Conservation (phyloP, 2,797 vertebrate species). For the Ataeniobius toweri region DNA sequence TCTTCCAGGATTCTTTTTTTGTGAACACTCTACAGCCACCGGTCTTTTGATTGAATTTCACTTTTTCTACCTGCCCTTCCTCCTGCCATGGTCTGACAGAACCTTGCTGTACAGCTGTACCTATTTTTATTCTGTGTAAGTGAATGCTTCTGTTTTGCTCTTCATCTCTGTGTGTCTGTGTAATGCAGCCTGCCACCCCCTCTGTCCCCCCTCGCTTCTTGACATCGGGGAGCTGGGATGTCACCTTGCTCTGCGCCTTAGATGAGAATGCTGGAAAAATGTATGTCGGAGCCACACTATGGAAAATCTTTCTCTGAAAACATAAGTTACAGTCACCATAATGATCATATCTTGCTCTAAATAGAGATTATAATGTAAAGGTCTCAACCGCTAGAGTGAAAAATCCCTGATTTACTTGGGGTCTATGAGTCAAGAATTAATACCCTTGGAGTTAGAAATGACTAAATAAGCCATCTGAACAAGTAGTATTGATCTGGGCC, state of each 20-base stretch:
- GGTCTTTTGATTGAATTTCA: slow-evolving; percentile 10
- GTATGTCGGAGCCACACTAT: slow-evolving; percentile 67
- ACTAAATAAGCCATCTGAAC: slow-evolving; percentile 23
- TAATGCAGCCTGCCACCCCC: slow-evolving; percentile 74
- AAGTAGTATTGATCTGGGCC: slow-evolving; percentile 11
- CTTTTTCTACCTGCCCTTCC: slow-evolving; percentile 11
- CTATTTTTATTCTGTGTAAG: slow-evolving; percentile 56
- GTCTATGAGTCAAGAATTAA: slow-evolving; percentile 1
- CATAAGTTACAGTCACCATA: slow-evolving; percentile 20
- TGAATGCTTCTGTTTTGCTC: slow-evolving; percentile 33
- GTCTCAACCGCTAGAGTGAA: slow-evolving; percentile 1
- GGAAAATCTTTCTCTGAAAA: slow-evolving; percentile 12
- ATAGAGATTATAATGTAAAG: slow-evolving; percentile 12
- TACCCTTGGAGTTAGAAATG: slow-evolving; percentile 10
- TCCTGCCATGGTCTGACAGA: slow-evolving; percentile 25
- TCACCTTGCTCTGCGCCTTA: slow-evolving; percentile 80
- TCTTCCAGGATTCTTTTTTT: slow-evolving; percentile 6
- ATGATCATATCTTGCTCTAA: slow-evolving; percentile 18
- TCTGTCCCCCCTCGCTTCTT: slow-evolving; percentile 81
- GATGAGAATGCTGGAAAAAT: slow-evolving; percentile 81
- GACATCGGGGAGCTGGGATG: slow-evolving; percentile 88
- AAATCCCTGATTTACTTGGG: slow-evolving; percentile 15
- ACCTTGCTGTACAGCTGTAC: slow-evolving; percentile 16
- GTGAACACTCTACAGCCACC: not conserved
- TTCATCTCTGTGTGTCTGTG: slow-evolving; percentile 47